Evolutionary conservation across 2,113 vertebrate genomes (phyloP), one percentile per base, ranked within the genome.

Genomic region (Blennius ocellaris): DNA sequence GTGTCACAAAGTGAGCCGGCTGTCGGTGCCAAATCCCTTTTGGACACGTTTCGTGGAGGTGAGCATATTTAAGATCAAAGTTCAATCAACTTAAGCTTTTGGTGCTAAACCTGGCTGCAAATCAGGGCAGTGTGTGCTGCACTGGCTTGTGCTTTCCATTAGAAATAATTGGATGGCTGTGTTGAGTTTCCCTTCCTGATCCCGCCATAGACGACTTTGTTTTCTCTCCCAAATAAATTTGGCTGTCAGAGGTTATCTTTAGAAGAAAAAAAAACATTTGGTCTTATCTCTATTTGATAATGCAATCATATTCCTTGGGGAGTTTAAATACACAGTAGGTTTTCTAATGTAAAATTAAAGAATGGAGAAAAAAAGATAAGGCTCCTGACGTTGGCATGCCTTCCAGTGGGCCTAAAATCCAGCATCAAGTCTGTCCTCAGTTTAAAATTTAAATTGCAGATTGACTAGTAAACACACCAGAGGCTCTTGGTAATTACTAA

Each of bases 41-140:
- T 41, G 30, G 43, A 73, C 44, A 5, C 5, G n/a, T 45, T 30
- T 47, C 57, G 59, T 64, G 45, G 16, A 63, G 36, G 58, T 63
- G 48, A 45, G 58, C 12, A 48, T 17, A 38, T 57, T 30, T 53
- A 16, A 6, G 48, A 37, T 78, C 43, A 7, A 69, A 58, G 52
- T 66, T 49, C 14, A 62, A 7, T 38, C 50, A 52, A 53, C 43
- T 17, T 59, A 30, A 65, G 21, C 58, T 73, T 47, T 58, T 38
- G 17, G 36, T 5, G 14, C n/a, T 41, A 47, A 68, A 53, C 10
- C 6, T 62, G 30, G 36, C 45, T 16, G 55, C 7, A 76, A 73
- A 54, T 49, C 56, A 37, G 56, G 2, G 15, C 8, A 30, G 53
- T 21, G 14, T 60, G 58, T 17, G 6, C 11, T 8, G 30, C 58